Base-by-base conservation (phyloP, 2,888 invertebrate species). In the Miltochrista miniata region DNA sequence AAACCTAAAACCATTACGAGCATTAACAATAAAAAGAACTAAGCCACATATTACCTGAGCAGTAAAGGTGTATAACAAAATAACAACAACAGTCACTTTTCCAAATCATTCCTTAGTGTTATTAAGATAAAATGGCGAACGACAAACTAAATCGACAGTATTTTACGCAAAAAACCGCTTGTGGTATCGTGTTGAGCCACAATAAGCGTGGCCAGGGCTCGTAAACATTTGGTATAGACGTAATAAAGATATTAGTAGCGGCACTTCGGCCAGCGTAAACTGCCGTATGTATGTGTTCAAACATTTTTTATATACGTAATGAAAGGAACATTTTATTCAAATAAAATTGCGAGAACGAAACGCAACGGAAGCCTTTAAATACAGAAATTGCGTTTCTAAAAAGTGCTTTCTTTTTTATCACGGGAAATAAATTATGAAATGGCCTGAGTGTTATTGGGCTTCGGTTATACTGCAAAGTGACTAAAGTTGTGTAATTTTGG, bases 231-330 rank as follows among this genome's bases (percentile, higher is more conserved):
- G 64, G 73, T 70, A 73, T 73, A 70, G 75, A 64, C 61, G 73
- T 72, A 68, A 84, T 84, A 84, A 83, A 84, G 76, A 81, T 82
- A 84, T 81, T 81, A 80, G 76, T 68, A 63, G 70, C 59, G 66
- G 69, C 64, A 67, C 61, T 68, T 68, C 52, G 54, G 45, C 62
- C 59, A 62, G 58, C 58, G 64, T 63, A 64, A 68, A 72, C 51
- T 58, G 63, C 45, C 68, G 51, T 64, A 57, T 71, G 51, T 64
- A 57, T 71, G 56, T 70, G 63, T 59, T 68, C 59, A 58, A 67
- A 68, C 60, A 61, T 61, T 70, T 71, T 70, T 72, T 70, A 72
- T 70, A 62, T 58, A 38, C 53, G 63, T 59, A 68, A 71, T 72
- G 66, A 70, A 72, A 66, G 57, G 60, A 60, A 64, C 57, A 61